phyloP scores from a whole-genome alignment of 2,113 vertebrate species.

The Malurus alboscapulatus region DNA sequence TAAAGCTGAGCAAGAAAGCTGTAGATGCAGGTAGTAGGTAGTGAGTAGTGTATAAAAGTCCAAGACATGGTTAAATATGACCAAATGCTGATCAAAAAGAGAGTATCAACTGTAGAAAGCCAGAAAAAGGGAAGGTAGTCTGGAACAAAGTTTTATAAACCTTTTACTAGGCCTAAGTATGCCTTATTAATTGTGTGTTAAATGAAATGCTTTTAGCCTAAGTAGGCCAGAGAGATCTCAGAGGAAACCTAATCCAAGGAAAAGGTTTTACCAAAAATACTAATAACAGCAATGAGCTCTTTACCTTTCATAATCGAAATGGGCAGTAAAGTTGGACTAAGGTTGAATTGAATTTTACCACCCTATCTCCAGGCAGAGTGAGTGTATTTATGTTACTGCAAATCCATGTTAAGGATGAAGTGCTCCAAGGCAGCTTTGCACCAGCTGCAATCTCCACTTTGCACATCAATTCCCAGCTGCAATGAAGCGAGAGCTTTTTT shows the following conservation, averaged over 20 bases:
- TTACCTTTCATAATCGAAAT: background rate
- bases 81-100: background rate
- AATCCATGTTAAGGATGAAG: rapidly evolving
- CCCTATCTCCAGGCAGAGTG: background rate
- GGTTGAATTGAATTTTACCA: background rate
- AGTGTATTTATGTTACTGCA: background rate
- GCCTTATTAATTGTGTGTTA: background rate
- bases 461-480: background rate
- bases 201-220: background rate
- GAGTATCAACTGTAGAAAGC: background rate
- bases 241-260: background rate
- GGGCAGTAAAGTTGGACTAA: background rate
- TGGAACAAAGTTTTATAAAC: background rate
- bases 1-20: background rate
- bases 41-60: background rate
- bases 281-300: background rate
- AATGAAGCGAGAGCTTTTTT: background rate
- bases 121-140: background rate
- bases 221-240: background rate
- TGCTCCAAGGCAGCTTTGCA: background rate
- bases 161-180: background rate
- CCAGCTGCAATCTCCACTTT: rapidly evolving
- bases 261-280: background rate
- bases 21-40: background rate
- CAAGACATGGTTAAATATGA: background rate